A percentile compares a stretch with the other conserved stretches of the same genome.
Conservation (phyloP, 2,113 vertebrate genomes). For the Caretta caretta region DNA sequence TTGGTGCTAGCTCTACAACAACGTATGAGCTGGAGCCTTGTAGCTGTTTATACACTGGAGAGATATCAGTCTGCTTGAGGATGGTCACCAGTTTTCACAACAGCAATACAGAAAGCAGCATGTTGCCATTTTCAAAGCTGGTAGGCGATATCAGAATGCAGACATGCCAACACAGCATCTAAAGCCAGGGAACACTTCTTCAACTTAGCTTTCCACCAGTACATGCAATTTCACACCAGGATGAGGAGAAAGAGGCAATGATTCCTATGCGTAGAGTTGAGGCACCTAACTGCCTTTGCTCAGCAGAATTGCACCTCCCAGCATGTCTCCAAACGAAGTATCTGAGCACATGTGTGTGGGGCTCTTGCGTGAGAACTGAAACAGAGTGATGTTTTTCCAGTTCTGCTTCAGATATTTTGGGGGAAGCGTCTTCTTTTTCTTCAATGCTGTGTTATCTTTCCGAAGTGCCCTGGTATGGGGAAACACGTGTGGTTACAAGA, state of each 20-base stretch:
- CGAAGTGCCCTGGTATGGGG: neutral
- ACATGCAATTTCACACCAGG: neutral
- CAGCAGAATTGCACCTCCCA: neutral
- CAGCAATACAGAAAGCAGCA: neutral
- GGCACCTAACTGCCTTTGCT: neutral
- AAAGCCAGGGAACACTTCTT: accelerated
- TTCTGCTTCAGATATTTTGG: neutral
- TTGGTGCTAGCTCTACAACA: neutral
- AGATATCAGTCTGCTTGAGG: neutral
- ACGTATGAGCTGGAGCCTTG: neutral
- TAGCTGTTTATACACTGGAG: neutral
- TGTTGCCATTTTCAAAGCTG: neutral
- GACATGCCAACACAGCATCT: neutral
- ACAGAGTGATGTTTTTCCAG: neutral
- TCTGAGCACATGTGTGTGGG: neutral
- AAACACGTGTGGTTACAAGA: neutral
- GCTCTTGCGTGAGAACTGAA: neutral
- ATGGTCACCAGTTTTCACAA: neutral
- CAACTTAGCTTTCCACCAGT: neutral
- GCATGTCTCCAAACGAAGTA: neutral
- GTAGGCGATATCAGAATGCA: neutral
- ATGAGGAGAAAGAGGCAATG: accelerated
- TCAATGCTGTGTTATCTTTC: neutral
- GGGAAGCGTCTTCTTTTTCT: neutral
- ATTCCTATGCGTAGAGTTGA: neutral